These are phyloP conservation scores for Spinus olivaceus DNA, from an alignment of 2,797 vertebrate species.

Conservation along the genomic window DNA sequence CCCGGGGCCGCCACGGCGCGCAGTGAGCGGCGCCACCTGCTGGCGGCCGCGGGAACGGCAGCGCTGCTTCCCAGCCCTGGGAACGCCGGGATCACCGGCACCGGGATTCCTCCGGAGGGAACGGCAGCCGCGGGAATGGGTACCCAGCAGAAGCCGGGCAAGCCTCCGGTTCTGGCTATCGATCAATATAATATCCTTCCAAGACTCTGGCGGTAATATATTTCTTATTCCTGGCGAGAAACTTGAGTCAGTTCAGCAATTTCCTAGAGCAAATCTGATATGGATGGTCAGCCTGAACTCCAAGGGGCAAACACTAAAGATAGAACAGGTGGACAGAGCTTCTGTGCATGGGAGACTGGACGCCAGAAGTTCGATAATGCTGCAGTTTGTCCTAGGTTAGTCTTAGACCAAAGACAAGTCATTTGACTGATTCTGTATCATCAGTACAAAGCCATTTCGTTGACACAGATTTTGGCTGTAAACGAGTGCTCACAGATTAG, in stretches of 20 bases:
- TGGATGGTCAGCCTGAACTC: background rate
- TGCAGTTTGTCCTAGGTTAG: background rate
- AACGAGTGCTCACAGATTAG: background rate
- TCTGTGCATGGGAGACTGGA: background rate
- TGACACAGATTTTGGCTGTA: background rate
- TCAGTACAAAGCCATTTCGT: background rate
- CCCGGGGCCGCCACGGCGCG: background rate
- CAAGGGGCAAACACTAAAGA: background rate
- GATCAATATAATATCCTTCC: background rate
- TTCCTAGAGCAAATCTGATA: background rate
- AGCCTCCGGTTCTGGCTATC: background rate
- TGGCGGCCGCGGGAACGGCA: slow-evolving; percentile 37
- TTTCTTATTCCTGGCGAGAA: background rate
- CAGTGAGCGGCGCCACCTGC: slow-evolving; percentile 65
- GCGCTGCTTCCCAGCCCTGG: background rate
- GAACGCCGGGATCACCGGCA: accelerated
- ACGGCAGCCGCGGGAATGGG: background rate
- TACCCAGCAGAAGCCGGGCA: background rate
- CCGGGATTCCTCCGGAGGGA: accelerated
- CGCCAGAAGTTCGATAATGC: background rate
- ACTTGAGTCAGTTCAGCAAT: background rate
- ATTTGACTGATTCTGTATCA: background rate
- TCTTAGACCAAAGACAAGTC: background rate
- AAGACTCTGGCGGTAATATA: accelerated
- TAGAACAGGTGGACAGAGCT: background rate